phyloP scores from a whole-genome alignment of 1,140 invertebrate genomes.

The Elymnias hypermnestra region DNA sequence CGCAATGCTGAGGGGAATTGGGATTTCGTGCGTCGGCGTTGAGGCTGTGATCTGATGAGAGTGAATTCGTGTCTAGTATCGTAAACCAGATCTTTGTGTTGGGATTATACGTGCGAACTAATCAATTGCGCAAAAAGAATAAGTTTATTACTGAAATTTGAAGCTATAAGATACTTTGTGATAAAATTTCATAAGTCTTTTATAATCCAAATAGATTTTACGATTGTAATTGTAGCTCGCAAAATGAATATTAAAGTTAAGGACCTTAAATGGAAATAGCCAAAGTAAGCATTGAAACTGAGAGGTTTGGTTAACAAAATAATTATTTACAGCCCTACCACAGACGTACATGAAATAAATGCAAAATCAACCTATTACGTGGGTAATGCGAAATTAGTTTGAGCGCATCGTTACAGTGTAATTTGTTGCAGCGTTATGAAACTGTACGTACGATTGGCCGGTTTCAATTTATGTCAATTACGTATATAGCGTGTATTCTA shows the following conservation, averaged over 20 bases:
- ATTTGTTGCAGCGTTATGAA: conserved; percentile 37
- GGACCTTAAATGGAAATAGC: no score
- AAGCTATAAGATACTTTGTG: no score
- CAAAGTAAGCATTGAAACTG: no score
- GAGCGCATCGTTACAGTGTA: conserved; percentile 20
- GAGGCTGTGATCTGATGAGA: conserved; percentile 43
- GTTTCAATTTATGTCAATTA: conserved; percentile 26
- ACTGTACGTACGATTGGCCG: conserved; percentile 14
- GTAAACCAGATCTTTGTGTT: conserved; percentile 47
- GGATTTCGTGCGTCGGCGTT: conserved; percentile 59
- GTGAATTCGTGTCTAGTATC: conserved; percentile 36
- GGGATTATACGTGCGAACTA: conserved; percentile 42
- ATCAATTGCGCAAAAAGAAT: background rate
- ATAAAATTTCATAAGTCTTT: no score
- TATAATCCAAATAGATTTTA: no score
- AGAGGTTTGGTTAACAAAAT: no score
- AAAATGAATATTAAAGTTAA: no score
- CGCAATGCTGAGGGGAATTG: conserved; percentile 64
- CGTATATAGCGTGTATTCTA: conserved; percentile 25
- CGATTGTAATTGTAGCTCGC: no score
- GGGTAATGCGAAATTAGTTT: conserved; percentile 29
- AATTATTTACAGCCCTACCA: no score
- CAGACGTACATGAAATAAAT: no score
- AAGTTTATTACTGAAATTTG: background rate
- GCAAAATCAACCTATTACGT: no score